Evolutionary conservation across 2,113 vertebrate genomes (phyloP), one percentile per base, ranked within the genome.

Genomic region (Callaeas wilsoni): DNA sequence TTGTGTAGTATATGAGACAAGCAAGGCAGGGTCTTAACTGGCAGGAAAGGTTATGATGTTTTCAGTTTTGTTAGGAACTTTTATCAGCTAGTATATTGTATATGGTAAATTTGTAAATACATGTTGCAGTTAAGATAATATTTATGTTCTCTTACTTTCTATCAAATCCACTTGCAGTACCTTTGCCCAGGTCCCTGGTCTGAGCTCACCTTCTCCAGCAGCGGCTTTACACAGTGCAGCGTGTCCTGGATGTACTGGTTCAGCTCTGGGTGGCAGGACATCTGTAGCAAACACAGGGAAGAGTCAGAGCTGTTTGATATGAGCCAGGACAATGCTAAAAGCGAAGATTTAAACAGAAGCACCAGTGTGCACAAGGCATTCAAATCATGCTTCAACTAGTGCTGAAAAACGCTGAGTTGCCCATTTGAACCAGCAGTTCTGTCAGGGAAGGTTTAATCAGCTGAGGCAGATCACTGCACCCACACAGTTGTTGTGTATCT

Each of bases 171-270:
- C 14, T 5, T 62, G 32, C 71, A 57, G 41, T 49, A 26, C 26
- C 35, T 62, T 27, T 52, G 47, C 49, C 47, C 26, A 19, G 50
- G 26, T n/a, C 50, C 57, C 16, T 1, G 11, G 0, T 17, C 8
- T 3, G 44, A 37, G 49, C 97, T 98, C 90, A 99, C 99, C 99
- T 99, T 99, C 95, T 99, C 99, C 13, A 99, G 98, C 59, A 99
- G 98, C 0, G 99, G 99, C 96, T 99, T 99, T 9, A 99, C 97
- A n/a, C 99, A 99, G 75, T 99, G 99, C 76, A 99, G 97, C 0
- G 99, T 99, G 83, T 99, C 99, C 97, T 99, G 99, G 78, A 99
- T 99, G 57, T 99, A 99, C 89, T 98, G 99, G 86, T 99, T 99
- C 94, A 99, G 95, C 94, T 99, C 99, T 0, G 99, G 99, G 78